Evolutionary conservation across 2,888 invertebrate species (phyloP).

Genomic region (Parascotia fuliginaria): DNA sequence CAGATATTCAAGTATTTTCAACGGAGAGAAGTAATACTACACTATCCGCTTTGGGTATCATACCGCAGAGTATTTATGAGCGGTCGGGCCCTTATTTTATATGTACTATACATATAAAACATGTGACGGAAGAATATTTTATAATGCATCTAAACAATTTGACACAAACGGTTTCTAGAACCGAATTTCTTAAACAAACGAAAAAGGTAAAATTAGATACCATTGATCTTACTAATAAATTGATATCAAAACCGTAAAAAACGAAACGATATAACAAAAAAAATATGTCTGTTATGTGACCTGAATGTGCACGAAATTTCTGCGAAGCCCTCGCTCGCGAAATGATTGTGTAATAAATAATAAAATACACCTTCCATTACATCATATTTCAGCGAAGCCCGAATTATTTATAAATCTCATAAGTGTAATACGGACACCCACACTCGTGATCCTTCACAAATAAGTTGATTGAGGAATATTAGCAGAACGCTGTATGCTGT

Average conservation of each 20-base stretch:
- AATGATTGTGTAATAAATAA: conserved; percentile 15
- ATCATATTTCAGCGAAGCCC: conserved; percentile 2
- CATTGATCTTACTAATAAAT: neutral
- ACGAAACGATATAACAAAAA: neutral
- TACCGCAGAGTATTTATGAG: no score
- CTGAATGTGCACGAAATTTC: conserved; percentile 1
- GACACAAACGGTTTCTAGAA: no score
- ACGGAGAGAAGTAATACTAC: no score
- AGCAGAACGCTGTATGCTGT: neutral
- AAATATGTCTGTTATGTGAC: neutral
- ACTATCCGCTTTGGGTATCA: no score
- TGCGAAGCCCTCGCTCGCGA: conserved; percentile 9
- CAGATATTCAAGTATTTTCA: no score
- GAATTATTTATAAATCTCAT: conserved; percentile 6
- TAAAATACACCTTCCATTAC: conserved; percentile 5
- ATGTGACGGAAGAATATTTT: no score
- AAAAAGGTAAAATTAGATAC: neutral
- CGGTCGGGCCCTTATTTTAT: no score
- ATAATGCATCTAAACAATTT: no score
- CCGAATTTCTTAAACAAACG: neutral
- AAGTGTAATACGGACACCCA: neutral
- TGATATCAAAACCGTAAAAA: neutral
- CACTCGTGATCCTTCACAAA: neutral
- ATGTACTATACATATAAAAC: no score
- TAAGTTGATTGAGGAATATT: neutral